A percentile compares a stretch with the other conserved stretches of the same genome.
Conservation (phyloP, 2,113 vertebrate genomes). For the Brachyistius frenatus region DNA sequence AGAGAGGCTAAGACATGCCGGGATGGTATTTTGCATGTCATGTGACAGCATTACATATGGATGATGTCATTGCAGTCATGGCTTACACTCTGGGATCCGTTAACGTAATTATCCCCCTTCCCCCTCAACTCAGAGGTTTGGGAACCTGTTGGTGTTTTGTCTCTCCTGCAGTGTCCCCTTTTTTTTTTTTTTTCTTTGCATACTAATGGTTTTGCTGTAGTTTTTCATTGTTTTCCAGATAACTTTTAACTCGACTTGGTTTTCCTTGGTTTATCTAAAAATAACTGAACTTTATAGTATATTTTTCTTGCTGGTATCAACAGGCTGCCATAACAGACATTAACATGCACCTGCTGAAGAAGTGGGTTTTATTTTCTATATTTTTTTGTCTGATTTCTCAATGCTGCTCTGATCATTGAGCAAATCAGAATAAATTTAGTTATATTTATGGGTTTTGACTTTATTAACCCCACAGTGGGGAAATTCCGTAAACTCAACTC, state of each 20-base stretch:
- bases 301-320: not conserved
- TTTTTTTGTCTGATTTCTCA: not conserved
- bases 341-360: not conserved
- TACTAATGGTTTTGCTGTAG: too few relatives aligned
- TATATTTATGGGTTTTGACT: too few relatives aligned
- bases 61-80: constrained; percentile 47
- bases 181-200: not conserved
- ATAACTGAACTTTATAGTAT: not conserved
- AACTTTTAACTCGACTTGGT: not conserved
- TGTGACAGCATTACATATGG: constrained; percentile 27
- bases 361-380: not conserved
- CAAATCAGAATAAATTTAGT: too few relatives aligned
- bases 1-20: not conserved
- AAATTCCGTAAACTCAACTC: too few relatives aligned
- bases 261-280: not conserved
- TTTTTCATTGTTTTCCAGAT: not conserved
- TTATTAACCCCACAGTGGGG: too few relatives aligned
- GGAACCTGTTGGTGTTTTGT: not conserved
- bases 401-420: too few relatives aligned
- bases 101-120: not conserved
- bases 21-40: constrained; percentile 29
- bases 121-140: not conserved
- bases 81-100: not conserved
- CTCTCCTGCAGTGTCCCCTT: not conserved
- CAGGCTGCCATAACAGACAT: not conserved